Base-by-base conservation (phyloP, 2,797 vertebrate genomes). In the Micromesistius poutassou region DNA sequence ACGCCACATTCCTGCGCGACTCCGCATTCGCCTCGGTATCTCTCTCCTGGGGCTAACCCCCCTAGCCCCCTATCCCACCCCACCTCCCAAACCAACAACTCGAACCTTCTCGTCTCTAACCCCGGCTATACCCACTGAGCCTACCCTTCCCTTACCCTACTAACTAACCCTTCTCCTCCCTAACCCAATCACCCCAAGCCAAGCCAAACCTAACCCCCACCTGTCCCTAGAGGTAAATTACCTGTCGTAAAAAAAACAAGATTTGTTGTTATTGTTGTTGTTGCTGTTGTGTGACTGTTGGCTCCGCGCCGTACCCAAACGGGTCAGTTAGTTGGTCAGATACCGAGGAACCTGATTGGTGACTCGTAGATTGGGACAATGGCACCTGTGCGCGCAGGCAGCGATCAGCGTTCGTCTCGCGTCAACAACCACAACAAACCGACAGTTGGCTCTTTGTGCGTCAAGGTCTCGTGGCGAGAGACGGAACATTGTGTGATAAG, bases 381-480 rank as follows among this genome's bases (percentile, higher is more conserved):
- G 79, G 71, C 19, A 71, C 73, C 73, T 81, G 78, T 75, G 68
- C 33, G 46, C 25, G 80, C 82, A 74, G 79, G 78, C 79, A 76
- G 75, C 72, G 36, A 38, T 10, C 36, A 38, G 36, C n/a, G n/a
- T 38, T 42, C 40, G 81, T 35, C 36, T 14, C 10, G 40, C 76
- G 84, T 90, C 89, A 92, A 91, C 91, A 93, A 42, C 40, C 40
- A 89, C 79, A 91, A 90, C 88, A 91, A 86, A 81, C 40, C 82
- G 82, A 86, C 83, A 91, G 81, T 62, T 77, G 5, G 73, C 8
- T 78, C 87, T 76, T 91, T 93, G 91, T 93, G 82, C 36, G 50
- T 25, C 81, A 84, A 38, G 87, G 88, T 91, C 72, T 91, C 91
- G 89, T 84, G 88, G 84, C 88, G 77, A 84, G 89, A 62, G 22